These are phyloP conservation scores for Dryadula phaetusa DNA, from an alignment of 2,888 invertebrate species.

Conservation along the genomic window DNA sequence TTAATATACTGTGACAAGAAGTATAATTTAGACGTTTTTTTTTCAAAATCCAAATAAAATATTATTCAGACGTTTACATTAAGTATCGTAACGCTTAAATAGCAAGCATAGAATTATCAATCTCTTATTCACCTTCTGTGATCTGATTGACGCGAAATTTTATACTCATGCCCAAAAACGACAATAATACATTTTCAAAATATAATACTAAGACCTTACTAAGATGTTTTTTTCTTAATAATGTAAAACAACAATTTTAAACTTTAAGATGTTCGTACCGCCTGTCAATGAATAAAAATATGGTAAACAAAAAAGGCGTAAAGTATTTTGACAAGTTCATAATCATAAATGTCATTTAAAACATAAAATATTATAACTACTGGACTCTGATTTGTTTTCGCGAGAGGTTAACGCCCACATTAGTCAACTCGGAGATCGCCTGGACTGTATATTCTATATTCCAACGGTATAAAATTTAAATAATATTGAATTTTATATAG, in stretches of 20 bases:
- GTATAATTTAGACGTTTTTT: background rate
- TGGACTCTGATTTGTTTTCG: conserved; percentile 33
- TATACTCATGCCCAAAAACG: too few species aligned
- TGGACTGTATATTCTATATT: conserved; percentile 25
- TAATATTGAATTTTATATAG: conserved; percentile 8
- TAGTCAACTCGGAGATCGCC: conserved; percentile 14
- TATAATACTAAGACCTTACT: too few species aligned
- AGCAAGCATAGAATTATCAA: too few species aligned
- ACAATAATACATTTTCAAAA: too few species aligned
- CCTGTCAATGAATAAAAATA: conserved; percentile 2
- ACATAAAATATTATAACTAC: conserved; percentile 28
- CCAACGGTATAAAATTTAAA: conserved; percentile 23
- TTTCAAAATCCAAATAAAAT: background rate
- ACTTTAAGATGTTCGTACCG: background rate
- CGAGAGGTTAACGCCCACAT: conserved; percentile 31
- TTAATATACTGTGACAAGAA: conserved; percentile 7
- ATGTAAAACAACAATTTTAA: background rate
- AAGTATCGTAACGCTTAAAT: too few species aligned
- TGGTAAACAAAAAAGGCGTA: background rate
- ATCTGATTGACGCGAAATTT: too few species aligned
- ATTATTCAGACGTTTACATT: too few species aligned
- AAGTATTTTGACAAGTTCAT: conserved; percentile 23
- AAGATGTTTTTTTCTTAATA: too few species aligned
- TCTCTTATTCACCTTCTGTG: too few species aligned
- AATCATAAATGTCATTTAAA: conserved; percentile 20